phyloP scores from a whole-genome alignment of 2,888 invertebrate species.

The Dendrolimus pini region DNA sequence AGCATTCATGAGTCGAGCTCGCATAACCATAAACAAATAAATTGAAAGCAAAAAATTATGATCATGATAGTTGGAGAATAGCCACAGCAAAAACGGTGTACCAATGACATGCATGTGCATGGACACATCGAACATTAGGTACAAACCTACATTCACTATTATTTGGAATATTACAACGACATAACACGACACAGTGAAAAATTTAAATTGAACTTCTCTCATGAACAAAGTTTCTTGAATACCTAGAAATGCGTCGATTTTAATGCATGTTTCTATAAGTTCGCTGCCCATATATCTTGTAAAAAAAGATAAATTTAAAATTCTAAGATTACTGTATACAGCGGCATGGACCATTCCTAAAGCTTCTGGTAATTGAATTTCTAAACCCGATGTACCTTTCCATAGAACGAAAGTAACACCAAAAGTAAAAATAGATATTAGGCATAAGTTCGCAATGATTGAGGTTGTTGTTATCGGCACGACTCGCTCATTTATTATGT shows the following conservation, averaged over 20 bases:
- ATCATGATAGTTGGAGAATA: conserved; percentile 35
- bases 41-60: conserved; percentile 25
- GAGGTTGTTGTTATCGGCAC: conserved; percentile 22
- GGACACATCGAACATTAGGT: conserved; percentile 23
- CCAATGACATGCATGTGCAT: conserved; percentile 25
- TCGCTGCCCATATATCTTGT: conserved; percentile 28
- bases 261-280: conserved; percentile 30
- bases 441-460: conserved; percentile 21
- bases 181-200: conserved; percentile 14
- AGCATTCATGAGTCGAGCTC: conserved; percentile 46
- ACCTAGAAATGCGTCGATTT: conserved; percentile 44
- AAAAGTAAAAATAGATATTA: conserved; percentile 19
- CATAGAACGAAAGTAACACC: conserved; percentile 26
- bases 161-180: conserved; percentile 19
- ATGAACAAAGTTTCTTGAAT: conserved; percentile 44
- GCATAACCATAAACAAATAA: conserved; percentile 26
- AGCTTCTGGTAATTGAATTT: conserved; percentile 32
- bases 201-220: conserved; percentile 27
- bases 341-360: conserved; percentile 27
- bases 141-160: conserved; percentile 21
- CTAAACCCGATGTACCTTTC: conserved; percentile 18
- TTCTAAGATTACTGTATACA: conserved; percentile 25
- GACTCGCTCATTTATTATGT: conserved; percentile 31
- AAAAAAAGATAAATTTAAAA: conserved; percentile 31
- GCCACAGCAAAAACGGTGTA: conserved; percentile 26